phyloP scores from a whole-genome alignment of 30 jellyfish, hydroid and myxozoan species.

The Mastigias papua region DNA sequence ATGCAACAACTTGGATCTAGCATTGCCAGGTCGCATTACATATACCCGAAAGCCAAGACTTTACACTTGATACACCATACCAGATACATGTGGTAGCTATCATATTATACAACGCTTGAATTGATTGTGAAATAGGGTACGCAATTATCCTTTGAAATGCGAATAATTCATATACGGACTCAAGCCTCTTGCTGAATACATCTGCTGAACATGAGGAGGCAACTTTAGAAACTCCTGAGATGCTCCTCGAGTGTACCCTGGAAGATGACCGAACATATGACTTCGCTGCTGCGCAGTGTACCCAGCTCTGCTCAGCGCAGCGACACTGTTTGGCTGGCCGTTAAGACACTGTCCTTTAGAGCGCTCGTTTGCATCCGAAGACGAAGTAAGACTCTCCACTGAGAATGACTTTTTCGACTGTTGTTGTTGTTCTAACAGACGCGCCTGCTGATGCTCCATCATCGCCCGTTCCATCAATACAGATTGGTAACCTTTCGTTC shows the following conservation, averaged over 20 bases:
- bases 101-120: too few species aligned
- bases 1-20: too few species aligned
- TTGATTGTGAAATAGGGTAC: too few species aligned
- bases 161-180: slow-evolving; percentile 69
- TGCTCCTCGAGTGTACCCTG: slow-evolving; percentile 67
- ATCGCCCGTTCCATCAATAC: slow-evolving; percentile 58
- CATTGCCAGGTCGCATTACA: too few species aligned
- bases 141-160: slow-evolving; percentile 47
- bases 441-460: slow-evolving; percentile 49
- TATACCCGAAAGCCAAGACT: too few species aligned
- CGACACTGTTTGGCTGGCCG: slow-evolving; percentile 67
- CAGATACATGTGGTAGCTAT: too few species aligned
- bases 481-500: slow-evolving; percentile 49
- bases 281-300: slow-evolving; percentile 73
- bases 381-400: slow-evolving; percentile 88
- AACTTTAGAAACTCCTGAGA: slow-evolving; percentile 64
- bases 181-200: slow-evolving; percentile 64
- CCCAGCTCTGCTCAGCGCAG: slow-evolving; percentile 71
- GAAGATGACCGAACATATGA: slow-evolving; percentile 71
- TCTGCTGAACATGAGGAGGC: slow-evolving; percentile 75
- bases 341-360: slow-evolving; percentile 70
- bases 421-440: slow-evolving; percentile 29
- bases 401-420: slow-evolving; percentile 86
- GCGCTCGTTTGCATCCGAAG: slow-evolving; percentile 72
- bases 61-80: too few species aligned